These are phyloP conservation scores for Xyrauchen texanus DNA, from an alignment of 2,113 vertebrate species.

Conservation along the genomic window DNA sequence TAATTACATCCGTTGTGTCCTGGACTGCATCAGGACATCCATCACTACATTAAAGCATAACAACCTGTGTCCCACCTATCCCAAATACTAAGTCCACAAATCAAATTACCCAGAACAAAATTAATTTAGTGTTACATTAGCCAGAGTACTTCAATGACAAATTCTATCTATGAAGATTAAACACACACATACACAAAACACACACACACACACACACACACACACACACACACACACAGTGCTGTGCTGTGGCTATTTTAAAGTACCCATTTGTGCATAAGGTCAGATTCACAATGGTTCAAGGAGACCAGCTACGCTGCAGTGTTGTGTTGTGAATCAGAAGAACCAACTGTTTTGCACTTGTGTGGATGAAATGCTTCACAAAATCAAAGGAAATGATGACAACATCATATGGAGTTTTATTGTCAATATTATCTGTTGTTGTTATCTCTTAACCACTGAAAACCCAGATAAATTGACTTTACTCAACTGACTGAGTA, in stretches of 20 bases:
- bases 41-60: slow-evolving; percentile 55
- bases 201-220: neutral
- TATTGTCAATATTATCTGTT: too few relatives aligned
- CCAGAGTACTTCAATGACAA: slow-evolving; percentile 45
- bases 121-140: slow-evolving; percentile 41
- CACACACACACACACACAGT: too few relatives aligned
- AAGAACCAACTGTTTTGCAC: neutral
- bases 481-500: too few relatives aligned
- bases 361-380: neutral
- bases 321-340: neutral
- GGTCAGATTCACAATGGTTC: neutral
- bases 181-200: slow-evolving; percentile 21
- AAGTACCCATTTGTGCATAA: slow-evolving; percentile 17
- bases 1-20: slow-evolving; percentile 32
- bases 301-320: neutral
- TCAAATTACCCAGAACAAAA: slow-evolving; percentile 42
- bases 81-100: slow-evolving; percentile 33
- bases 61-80: slow-evolving; percentile 20
- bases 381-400: neutral
- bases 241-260: slow-evolving; percentile 5
- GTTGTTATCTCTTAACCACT: too few relatives aligned
- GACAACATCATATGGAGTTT: neutral
- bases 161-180: slow-evolving; percentile 31
- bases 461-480: too few relatives aligned
- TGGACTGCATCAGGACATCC: slow-evolving; percentile 29